Percentiles rank a stretch among this genome's conserved stretches.
phyloP scores from a whole-genome alignment of 2,888 invertebrate genomes.

The Atrina japonica region DNA sequence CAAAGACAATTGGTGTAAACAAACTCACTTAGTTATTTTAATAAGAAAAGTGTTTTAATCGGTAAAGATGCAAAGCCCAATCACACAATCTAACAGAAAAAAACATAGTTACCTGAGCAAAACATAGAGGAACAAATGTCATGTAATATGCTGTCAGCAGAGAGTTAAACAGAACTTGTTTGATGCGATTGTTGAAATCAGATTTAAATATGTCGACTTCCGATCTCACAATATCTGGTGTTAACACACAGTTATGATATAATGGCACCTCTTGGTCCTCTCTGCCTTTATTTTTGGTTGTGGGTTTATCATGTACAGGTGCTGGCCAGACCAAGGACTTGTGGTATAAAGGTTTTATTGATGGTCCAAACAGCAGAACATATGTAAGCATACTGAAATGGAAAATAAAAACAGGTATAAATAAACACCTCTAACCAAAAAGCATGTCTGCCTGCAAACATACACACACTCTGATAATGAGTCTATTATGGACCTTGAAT shows the following conservation, averaged over 20 bases:
- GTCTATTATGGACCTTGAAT: too few relatives aligned
- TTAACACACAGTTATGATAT: slow-evolving; percentile 80
- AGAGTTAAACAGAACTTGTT: slow-evolving; percentile 92
- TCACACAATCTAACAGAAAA: too few relatives aligned
- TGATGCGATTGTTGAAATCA: slow-evolving; percentile 94
- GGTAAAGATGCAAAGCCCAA: too few relatives aligned
- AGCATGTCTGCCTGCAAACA: too few relatives aligned
- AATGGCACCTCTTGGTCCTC: slow-evolving; percentile 53
- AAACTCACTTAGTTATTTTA: too few relatives aligned
- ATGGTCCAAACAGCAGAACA: slow-evolving; percentile 88
- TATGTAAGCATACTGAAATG: slow-evolving; percentile 79
- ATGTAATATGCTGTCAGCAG: slow-evolving; percentile 93
- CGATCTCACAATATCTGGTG: slow-evolving; percentile 83
- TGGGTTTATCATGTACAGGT: slow-evolving; percentile 56
- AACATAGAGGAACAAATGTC: slow-evolving; percentile 93
- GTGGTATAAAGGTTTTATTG: slow-evolving; percentile 89
- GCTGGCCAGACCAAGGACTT: slow-evolving; percentile 71
- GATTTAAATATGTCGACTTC: slow-evolving; percentile 92
- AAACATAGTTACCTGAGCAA: slow-evolving; percentile 87
- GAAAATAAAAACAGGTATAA: too few relatives aligned
- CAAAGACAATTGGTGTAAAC: too few relatives aligned
- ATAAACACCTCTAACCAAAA: too few relatives aligned
- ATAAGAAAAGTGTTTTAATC: too few relatives aligned
- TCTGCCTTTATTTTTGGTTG: slow-evolving; percentile 49
- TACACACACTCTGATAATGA: too few relatives aligned